phyloP scores from a whole-genome alignment of 2,113 vertebrate species.

The Larimichthys polyactis region DNA sequence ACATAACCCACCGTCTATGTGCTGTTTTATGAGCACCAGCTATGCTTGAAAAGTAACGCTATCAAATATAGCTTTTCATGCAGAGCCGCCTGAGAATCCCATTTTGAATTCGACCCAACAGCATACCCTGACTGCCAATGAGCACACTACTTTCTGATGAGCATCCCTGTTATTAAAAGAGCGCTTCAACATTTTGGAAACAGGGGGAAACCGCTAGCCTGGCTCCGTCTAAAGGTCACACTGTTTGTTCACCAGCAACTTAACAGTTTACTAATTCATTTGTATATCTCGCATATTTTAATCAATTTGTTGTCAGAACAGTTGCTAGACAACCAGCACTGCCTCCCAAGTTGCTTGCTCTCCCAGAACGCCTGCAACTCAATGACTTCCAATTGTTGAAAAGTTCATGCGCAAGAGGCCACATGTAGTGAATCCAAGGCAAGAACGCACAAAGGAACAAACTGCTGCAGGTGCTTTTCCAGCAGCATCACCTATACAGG shows the following conservation, averaged over 20 bases:
- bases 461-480: slow-evolving; percentile 9
- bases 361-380: background rate
- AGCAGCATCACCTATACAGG: background rate
- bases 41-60: background rate
- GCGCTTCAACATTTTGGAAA: background rate
- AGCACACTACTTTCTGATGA: background rate
- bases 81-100: background rate
- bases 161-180: background rate
- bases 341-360: background rate
- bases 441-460: background rate
- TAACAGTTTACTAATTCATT: background rate
- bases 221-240: too few relatives aligned
- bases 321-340: slow-evolving; percentile 1
- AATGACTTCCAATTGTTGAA: background rate
- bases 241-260: background rate
- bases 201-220: too few relatives aligned
- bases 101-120: background rate
- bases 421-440: background rate
- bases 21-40: background rate
- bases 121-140: background rate
- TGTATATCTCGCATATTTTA: background rate
- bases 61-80: background rate
- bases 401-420: background rate
- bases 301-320: background rate
- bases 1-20: background rate